phyloP scores from a whole-genome alignment of 35 echinoderm and acorn worm species.

The Eucidaris tribuloides region DNA sequence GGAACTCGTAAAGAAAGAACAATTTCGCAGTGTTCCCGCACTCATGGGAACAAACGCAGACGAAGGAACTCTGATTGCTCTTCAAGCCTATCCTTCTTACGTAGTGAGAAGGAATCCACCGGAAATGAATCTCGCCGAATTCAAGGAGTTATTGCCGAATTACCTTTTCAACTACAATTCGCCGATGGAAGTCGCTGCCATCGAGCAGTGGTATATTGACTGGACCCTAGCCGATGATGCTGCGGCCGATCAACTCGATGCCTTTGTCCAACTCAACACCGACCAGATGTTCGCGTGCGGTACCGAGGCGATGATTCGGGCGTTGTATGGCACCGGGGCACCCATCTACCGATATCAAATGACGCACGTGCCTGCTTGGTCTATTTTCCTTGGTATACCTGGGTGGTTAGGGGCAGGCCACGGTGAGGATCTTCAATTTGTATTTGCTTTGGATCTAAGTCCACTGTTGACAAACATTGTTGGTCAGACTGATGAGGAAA shows the following conservation, averaged over 20 bases:
- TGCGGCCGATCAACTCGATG: constrained; percentile 46
- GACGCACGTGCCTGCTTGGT: constrained; percentile 47
- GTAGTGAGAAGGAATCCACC: constrained; percentile 17
- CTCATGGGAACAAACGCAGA: constrained; percentile 13
- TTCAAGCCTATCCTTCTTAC: constrained; percentile 39
- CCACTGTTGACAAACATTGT: too few relatives aligned
- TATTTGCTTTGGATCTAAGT: constrained; percentile 52
- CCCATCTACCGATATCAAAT: constrained; percentile 63
- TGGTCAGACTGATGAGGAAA: constrained; percentile 33
- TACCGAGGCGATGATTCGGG: neutral
- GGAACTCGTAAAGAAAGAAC: neutral
- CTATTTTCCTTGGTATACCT: constrained; percentile 1
- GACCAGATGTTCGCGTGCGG: constrained; percentile 33
- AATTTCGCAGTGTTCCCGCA: neutral
- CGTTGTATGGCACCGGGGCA: neutral
- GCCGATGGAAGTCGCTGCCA: constrained; percentile 18
- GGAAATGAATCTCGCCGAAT: constrained; percentile 18
- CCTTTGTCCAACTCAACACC: constrained; percentile 29
- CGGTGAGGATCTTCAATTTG: constrained; percentile 66
- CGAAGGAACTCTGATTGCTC: constrained; percentile 13
- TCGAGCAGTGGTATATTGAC: constrained; percentile 65
- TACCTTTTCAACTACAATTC: constrained; percentile 43
- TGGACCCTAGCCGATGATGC: constrained; percentile 66
- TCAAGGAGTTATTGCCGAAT: constrained; percentile 16
- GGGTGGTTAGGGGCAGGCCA: constrained; percentile 71